Percentiles rank a stretch among this genome's conserved stretches.
These are phyloP conservation scores for Phallusia fumigata DNA, from an alignment of 23 tunicate genomes.

Conservation along the genomic window DNA sequence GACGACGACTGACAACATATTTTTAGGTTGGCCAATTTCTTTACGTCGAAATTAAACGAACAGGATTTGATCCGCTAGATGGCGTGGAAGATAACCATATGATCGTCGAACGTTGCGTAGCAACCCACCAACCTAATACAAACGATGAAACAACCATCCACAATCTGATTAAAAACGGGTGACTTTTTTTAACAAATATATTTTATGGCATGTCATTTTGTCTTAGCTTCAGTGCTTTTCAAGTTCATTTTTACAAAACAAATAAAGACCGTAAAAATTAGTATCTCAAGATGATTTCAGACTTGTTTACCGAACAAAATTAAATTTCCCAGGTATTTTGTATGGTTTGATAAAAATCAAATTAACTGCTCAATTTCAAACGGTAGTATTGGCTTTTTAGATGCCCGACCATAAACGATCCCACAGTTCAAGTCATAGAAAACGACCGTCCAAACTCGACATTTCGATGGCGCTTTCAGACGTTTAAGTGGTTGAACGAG, in stretches of 20 bases:
- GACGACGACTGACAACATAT: not conserved
- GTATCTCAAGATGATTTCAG: no score
- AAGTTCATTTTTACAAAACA: no score
- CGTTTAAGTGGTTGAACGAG: slow-evolving; percentile 48
- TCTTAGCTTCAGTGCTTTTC: no score
- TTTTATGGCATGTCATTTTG: no score
- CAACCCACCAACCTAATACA: slow-evolving; percentile 4
- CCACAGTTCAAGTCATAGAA: slow-evolving; percentile 22
- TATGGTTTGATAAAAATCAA: no score
- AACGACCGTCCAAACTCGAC: not conserved
- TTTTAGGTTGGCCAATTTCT: slow-evolving; percentile 24
- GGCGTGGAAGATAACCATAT: not conserved
- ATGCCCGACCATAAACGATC: slow-evolving; percentile 16
- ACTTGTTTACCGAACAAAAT: no score
- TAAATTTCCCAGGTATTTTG: no score
- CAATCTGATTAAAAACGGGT: slow-evolving; percentile 22
- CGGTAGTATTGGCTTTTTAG: slow-evolving; percentile 8
- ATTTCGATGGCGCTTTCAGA: slow-evolving; percentile 42
- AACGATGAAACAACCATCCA: not conserved
- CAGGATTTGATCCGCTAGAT: not conserved
- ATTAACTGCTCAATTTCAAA: no score
- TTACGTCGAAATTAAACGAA: not conserved
- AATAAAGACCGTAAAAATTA: no score
- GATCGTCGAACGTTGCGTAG: slow-evolving; percentile 5
- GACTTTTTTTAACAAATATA: not conserved